A percentile compares a stretch with the other conserved stretches of the same genome.
Conservation (phyloP, 2,888 invertebrate genomes). For the Escarpia spicata region DNA sequence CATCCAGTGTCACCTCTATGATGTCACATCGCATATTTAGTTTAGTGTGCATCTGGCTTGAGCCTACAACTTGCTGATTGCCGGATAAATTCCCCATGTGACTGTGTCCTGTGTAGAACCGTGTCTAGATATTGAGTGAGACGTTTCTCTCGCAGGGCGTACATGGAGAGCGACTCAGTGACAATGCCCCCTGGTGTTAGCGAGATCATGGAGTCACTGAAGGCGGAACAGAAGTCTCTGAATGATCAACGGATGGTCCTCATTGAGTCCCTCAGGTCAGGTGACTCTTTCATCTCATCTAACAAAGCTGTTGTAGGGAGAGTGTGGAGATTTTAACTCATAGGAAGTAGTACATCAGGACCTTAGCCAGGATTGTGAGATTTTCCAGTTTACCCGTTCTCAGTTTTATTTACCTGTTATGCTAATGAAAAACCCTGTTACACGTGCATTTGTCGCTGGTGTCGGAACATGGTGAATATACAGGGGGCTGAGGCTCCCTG, state of each 20-base stretch:
- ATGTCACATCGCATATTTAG: neutral
- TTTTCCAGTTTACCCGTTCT: too few relatives aligned
- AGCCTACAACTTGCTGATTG: neutral
- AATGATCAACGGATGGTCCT: conserved; percentile 55
- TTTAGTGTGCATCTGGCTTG: conserved; percentile 13
- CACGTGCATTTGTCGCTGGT: too few relatives aligned
- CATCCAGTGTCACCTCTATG: neutral
- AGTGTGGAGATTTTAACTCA: neutral
- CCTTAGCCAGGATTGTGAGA: too few relatives aligned
- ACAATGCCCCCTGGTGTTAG: conserved; percentile 50
- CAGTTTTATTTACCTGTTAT: too few relatives aligned
- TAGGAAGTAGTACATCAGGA: too few relatives aligned
- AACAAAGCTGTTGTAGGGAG: neutral
- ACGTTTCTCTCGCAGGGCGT: conserved; percentile 43
- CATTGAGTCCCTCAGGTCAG: conserved; percentile 56
- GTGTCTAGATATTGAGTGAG: neutral
- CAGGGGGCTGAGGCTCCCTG: too few relatives aligned
- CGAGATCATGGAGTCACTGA: conserved; percentile 49
- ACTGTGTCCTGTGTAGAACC: neutral
- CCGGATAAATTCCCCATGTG: conserved; percentile 9
- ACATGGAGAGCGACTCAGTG: conserved; percentile 55
- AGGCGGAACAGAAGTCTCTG: conserved; percentile 53
- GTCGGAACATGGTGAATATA: too few relatives aligned
- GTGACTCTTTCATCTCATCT: neutral
- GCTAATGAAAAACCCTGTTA: too few relatives aligned